Evolutionary conservation across 2,888 invertebrate genomes (phyloP), one percentile per base, ranked within the genome.

Genomic region (Scaptomyza reducta): DNA sequence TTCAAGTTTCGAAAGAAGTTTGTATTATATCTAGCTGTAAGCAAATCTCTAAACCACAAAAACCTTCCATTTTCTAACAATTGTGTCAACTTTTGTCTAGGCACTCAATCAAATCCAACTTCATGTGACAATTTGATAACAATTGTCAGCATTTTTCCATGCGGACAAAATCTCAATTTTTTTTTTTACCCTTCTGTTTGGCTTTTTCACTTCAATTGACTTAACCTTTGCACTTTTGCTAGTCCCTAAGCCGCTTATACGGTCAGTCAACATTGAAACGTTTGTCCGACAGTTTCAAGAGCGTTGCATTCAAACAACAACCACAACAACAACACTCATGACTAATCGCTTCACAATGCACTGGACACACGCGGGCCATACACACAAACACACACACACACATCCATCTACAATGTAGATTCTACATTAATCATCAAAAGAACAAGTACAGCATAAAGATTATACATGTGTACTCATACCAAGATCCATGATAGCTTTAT

Each of bases 291-390:
- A 65, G 41, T 65, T 70, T 66, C 62, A 74, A 74, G 74, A 60
- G 56, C 59, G 55, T 58, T 16, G 41, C 51, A 38, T 14, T 38
- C 38, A 38, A 38, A 38, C 6, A 38, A 7, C 31, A 51, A 40
- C 33, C n/a, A 35, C 35, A n/a, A 33, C 53, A 50, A 38, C 44
- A 62, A 44, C 55, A 56, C 38, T 57, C 35, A 69, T 81, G 81
- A 83, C 72, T 83, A 80, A 82, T 81, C 72, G 75, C 67, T 51
- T 57, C 47, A 72, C 46, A 77, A 75, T 79, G 75, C 68, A 72
- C 50, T 72, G 63, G 69, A 57, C 71, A 56, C 38, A 50, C 31
- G 65, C 57, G 38, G 16, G 22, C 18, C 42, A 51, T 10, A 50
- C 13, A 38, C 14, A 40, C 40, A 31, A 31, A 49, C 58, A 44